Conservation (phyloP, 2,797 vertebrate genomes). For the Sebastes vulpes region DNA sequence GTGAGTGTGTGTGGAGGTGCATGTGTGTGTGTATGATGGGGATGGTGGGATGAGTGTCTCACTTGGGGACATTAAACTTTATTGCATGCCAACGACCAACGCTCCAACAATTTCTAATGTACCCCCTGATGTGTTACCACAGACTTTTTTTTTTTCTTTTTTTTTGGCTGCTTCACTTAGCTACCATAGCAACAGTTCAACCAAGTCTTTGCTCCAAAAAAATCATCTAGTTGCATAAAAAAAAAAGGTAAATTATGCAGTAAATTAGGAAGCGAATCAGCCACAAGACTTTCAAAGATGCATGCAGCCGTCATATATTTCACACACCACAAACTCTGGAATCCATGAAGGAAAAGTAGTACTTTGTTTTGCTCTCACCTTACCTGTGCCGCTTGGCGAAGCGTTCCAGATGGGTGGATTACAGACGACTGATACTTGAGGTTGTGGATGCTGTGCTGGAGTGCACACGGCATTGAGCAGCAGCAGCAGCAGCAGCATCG, state of each 20-base stretch:
- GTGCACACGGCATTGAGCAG: constrained; percentile 36
- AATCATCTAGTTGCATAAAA: constrained; percentile 6
- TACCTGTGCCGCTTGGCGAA: constrained; percentile 47
- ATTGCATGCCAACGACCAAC: constrained; percentile 52
- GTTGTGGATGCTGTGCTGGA: constrained; percentile 54
- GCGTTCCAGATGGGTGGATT: constrained; percentile 56
- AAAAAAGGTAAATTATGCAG: constrained; percentile 48
- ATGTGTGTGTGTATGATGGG: background rate
- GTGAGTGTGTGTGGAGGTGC: background rate
- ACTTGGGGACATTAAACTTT: constrained; percentile 65
- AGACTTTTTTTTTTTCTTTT: background rate
- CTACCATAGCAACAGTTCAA: constrained; percentile 55
- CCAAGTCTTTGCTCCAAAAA: background rate
- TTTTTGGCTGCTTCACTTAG: constrained; percentile 10
- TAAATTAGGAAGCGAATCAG: constrained; percentile 32
- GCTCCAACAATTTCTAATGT: constrained; percentile 43
- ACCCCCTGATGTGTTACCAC: constrained; percentile 38
- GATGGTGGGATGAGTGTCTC: constrained; percentile 3
- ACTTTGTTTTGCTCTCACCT: constrained; percentile 48
- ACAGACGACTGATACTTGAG: constrained; percentile 53
- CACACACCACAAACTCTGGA: constrained; percentile 32
- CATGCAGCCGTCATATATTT: constrained; percentile 32
- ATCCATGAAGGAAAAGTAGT: constrained; percentile 26
- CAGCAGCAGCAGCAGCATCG: constrained; percentile 15
- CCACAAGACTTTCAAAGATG: constrained; percentile 41